A percentile compares a stretch with the other conserved stretches of the same genome.
phyloP scores from a whole-genome alignment of 1,140 invertebrate species.

The Eumaeus atala region DNA sequence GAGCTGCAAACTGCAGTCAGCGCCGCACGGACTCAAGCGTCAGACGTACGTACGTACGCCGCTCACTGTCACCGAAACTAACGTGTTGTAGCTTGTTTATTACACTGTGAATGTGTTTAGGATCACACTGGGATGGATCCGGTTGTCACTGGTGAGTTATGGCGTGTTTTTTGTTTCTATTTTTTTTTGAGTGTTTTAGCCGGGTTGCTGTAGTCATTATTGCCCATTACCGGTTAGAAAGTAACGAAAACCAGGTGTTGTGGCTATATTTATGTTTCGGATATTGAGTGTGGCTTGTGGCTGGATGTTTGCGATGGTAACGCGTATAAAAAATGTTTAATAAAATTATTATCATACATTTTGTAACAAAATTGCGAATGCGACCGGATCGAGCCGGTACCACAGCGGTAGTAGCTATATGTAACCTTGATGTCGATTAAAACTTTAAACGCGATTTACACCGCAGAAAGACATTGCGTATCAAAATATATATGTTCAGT shows the following conservation, averaged over 20 bases:
- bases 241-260: not conserved
- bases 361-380: not conserved
- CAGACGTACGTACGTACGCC: not conserved
- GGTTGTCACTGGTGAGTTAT: not conserved
- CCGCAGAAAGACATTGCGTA: too few relatives aligned
- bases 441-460: too few relatives aligned
- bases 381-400: too few relatives aligned
- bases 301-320: not conserved
- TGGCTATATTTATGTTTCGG: not conserved
- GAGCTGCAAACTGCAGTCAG: not conserved
- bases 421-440: not conserved
- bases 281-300: not conserved
- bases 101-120: slow-evolving; percentile 4
- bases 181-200: not conserved
- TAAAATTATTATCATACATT: not conserved
- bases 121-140: slow-evolving; percentile 4
- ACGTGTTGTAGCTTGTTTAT: not conserved
- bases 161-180: not conserved
- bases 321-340: not conserved
- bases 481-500: too few relatives aligned
- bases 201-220: not conserved
- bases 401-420: too few relatives aligned
- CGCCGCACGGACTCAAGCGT: not conserved
- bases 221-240: slow-evolving; percentile 3
- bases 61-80: not conserved